A percentile compares a stretch with the other conserved stretches of the same genome.
phyloP scores from a whole-genome alignment of 2,888 invertebrate genomes.

The Meiosimyza platycephala region DNA sequence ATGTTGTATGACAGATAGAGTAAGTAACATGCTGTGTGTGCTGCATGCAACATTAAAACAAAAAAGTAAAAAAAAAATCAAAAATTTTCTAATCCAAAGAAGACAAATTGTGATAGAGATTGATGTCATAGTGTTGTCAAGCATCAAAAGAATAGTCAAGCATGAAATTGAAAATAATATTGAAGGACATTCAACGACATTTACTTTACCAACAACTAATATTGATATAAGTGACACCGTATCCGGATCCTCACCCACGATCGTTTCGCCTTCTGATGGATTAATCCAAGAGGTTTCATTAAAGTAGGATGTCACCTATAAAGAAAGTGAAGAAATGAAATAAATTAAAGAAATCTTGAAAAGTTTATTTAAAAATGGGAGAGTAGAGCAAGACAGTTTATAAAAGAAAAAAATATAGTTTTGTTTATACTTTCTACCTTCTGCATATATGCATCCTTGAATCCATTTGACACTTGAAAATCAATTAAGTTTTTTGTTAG shows the following conservation, averaged over 20 bases:
- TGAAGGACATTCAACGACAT: constrained; percentile 65
- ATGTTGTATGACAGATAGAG: background rate
- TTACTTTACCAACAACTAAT: constrained; percentile 80
- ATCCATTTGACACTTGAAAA: background rate
- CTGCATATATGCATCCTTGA: too few species aligned
- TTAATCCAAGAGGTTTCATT: constrained; percentile 67
- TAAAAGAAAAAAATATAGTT: too few species aligned
- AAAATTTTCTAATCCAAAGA: background rate
- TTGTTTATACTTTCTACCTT: too few species aligned
- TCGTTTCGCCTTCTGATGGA: constrained; percentile 65
- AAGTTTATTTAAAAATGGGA: too few species aligned
- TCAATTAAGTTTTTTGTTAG: background rate
- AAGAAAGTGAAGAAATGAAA: constrained; percentile 36
- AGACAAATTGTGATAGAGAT: constrained; percentile 3
- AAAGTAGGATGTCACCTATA: constrained; percentile 65
- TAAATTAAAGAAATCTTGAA: background rate
- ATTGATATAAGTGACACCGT: constrained; percentile 83
- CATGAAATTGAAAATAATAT: background rate
- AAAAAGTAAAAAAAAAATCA: background rate
- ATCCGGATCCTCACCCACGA: constrained; percentile 76
- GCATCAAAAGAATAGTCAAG: background rate
- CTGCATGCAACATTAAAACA: constrained; percentile 4
- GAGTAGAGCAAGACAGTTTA: too few species aligned
- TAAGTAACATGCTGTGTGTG: background rate
- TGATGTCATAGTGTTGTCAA: background rate